These are phyloP conservation scores for Tetropium fuscum DNA, from an alignment of 2,888 invertebrate species.

Conservation along the genomic window DNA sequence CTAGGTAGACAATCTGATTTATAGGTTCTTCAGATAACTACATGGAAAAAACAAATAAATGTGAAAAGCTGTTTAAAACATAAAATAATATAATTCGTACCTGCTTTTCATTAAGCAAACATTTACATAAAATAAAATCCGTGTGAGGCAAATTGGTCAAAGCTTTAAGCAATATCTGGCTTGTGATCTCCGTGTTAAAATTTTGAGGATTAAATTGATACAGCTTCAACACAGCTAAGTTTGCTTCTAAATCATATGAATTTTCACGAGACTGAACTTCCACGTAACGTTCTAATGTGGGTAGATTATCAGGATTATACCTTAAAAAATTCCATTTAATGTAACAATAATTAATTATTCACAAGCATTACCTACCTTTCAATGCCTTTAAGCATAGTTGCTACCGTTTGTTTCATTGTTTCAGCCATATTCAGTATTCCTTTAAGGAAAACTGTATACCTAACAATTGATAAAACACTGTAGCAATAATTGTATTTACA, in stretches of 20 bases:
- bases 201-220: conserved; percentile 95
- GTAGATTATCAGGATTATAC: conserved; percentile 96
- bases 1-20: conserved; percentile 87
- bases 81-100: conserved; percentile 56
- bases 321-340: too few relatives aligned
- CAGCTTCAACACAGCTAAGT: conserved; percentile 94
- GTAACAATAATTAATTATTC: too few relatives aligned
- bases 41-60: conserved; percentile 51
- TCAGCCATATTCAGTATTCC: conserved; percentile 80
- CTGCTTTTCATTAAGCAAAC: conserved; percentile 85
- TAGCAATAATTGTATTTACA: too few relatives aligned
- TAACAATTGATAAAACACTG: neutral
- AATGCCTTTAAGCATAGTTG: conserved; percentile 89
- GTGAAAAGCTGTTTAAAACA: neutral
- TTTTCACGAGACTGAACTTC: conserved; percentile 94
- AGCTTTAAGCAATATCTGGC: conserved; percentile 93
- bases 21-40: conserved; percentile 89
- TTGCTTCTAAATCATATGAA: conserved; percentile 96
- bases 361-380: conserved; percentile 90
- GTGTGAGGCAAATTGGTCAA: conserved; percentile 97
- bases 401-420: conserved; percentile 88
- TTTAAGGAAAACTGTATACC: neutral
- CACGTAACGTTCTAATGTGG: conserved; percentile 91
- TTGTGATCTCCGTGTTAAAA: conserved; percentile 86
- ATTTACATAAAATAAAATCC: conserved; percentile 98